Evolutionary conservation across 2,888 invertebrate species (phyloP).

Genomic region (Melanostoma scalare): DNA sequence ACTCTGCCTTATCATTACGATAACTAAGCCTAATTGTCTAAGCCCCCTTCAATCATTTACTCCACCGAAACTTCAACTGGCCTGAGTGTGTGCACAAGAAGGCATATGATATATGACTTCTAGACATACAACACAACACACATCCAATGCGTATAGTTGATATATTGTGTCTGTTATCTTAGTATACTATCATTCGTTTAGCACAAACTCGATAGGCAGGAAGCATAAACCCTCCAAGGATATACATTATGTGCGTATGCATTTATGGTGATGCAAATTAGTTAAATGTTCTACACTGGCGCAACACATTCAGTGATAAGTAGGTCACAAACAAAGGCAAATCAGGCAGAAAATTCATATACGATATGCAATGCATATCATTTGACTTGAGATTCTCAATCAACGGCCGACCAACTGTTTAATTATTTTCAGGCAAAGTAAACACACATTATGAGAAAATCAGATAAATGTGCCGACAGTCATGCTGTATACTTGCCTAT

Average conservation of each 20-base stretch:
- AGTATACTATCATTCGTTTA: conserved; percentile 32
- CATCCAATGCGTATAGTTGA: neutral
- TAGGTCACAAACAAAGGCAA: conserved; percentile 65
- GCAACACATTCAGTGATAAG: conserved; percentile 29
- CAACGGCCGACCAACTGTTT: conserved; percentile 42
- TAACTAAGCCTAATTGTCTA: too few species aligned
- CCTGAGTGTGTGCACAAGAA: too few species aligned
- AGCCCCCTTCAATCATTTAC: too few species aligned
- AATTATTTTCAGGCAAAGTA: conserved; percentile 50
- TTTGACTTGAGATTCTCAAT: conserved; percentile 52
- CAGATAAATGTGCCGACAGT: conserved; percentile 28
- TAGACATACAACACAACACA: neutral
- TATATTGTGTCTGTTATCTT: neutral
- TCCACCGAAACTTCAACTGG: too few species aligned
- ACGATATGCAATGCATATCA: conserved; percentile 23
- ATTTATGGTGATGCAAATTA: conserved; percentile 64
- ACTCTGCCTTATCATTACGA: too few species aligned
- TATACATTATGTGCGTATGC: conserved; percentile 16
- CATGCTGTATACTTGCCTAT: neutral
- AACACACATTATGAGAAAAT: conserved; percentile 34
- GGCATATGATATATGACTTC: conserved; percentile 14
- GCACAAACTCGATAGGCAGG: conserved; percentile 49
- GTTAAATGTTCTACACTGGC: conserved; percentile 39
- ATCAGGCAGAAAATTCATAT: conserved; percentile 58
- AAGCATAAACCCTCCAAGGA: conserved; percentile 51